A percentile compares a stretch with the other conserved stretches of the same genome.
These are phyloP conservation scores for Platysteira castanea DNA, from an alignment of 2,113 vertebrate genomes.

Conservation along the genomic window DNA sequence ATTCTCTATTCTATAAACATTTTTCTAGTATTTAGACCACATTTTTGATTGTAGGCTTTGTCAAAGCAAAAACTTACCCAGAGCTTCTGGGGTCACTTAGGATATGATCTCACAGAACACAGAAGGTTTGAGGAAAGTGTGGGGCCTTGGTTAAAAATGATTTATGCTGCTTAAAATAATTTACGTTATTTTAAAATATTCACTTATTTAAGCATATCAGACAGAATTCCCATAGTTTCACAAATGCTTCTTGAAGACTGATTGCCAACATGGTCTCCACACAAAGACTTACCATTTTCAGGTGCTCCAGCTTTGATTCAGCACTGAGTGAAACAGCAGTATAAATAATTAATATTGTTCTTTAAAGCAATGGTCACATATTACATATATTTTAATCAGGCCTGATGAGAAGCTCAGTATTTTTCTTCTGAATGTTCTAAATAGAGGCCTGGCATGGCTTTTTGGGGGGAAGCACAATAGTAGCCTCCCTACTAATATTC, in stretches of 20 bases:
- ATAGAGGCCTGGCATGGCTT: not conserved
- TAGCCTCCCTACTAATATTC: not conserved
- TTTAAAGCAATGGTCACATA: not conserved
- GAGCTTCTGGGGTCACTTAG: not conserved
- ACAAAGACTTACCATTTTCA: not conserved
- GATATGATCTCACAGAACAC: not conserved
- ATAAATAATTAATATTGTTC: not conserved
- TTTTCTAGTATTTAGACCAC: not conserved
- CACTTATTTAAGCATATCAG: not conserved
- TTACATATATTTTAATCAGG: not conserved
- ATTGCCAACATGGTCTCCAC: not conserved
- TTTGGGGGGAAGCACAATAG: not conserved
- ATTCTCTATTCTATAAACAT: not conserved
- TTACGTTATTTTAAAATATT: not conserved
- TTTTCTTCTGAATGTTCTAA: not conserved
- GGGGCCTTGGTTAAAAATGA: not conserved
- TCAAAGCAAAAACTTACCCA: not conserved
- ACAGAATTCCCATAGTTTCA: not conserved
- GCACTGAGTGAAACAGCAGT: not conserved
- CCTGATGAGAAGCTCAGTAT: not conserved
- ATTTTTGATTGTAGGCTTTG: not conserved
- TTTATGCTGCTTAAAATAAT: not conserved
- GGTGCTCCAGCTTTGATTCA: not conserved
- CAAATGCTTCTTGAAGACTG: not conserved
- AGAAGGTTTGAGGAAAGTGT: not conserved